phyloP scores from a whole-genome alignment of 2,113 vertebrate genomes.

The Malaclemys terrapin region DNA sequence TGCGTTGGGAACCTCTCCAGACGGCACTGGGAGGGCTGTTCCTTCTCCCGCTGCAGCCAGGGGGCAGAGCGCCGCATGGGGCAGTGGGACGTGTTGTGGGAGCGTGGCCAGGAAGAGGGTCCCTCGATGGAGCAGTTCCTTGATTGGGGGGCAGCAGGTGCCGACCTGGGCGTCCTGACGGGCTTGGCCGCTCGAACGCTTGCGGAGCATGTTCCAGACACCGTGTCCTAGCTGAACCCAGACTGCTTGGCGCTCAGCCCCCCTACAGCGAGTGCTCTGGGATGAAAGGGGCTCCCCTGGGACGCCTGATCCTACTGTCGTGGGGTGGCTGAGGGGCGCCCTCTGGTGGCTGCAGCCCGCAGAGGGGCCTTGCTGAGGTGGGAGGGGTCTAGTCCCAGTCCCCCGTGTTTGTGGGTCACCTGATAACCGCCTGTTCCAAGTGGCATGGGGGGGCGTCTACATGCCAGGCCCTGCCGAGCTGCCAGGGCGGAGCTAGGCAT shows the following conservation, averaged over 20 bases:
- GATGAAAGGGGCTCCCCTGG: not conserved
- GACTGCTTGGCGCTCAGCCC: not conserved
- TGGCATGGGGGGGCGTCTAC: too few relatives aligned
- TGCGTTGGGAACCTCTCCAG: too few relatives aligned
- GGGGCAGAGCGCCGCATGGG: not conserved
- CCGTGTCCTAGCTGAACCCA: too few relatives aligned
- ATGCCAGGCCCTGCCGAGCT: not conserved
- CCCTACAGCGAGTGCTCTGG: not conserved
- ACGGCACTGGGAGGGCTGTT: too few relatives aligned
- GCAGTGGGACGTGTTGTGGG: too few relatives aligned
- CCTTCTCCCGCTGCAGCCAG: not conserved
- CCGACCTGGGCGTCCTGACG: too few relatives aligned
- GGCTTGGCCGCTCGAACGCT: too few relatives aligned
- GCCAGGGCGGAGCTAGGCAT: not conserved
- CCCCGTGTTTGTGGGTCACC: not conserved
- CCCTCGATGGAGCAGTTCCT: not conserved
- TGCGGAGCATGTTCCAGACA: too few relatives aligned
- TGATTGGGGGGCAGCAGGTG: not conserved
- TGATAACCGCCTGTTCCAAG: too few relatives aligned
- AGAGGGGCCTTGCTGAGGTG: not conserved
- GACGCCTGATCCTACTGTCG: not conserved
- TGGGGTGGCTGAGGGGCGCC: too few relatives aligned
- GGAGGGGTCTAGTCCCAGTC: not conserved
- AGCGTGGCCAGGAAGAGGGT: not conserved
- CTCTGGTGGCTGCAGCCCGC: too few relatives aligned